Evolutionary conservation across 2,797 vertebrate species (phyloP).

Genomic region (Arremon brunneinucha): DNA sequence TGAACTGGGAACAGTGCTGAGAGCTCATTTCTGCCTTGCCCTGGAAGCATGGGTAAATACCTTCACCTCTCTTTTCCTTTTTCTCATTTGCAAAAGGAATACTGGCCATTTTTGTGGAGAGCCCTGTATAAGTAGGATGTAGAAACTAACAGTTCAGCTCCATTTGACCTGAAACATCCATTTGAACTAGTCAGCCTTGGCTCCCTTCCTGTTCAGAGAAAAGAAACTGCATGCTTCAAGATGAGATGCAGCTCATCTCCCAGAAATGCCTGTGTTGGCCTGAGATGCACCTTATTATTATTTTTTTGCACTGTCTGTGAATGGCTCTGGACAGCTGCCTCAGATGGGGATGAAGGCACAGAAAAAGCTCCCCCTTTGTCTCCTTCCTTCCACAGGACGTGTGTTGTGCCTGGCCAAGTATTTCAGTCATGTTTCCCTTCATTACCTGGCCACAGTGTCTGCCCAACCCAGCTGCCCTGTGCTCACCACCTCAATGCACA

Average conservation of each 20-base stretch:
- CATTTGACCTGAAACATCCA: background rate
- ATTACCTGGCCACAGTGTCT: background rate
- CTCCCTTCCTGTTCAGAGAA: background rate
- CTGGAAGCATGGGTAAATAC: background rate
- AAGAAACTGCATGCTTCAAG: background rate
- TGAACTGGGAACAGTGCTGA: background rate
- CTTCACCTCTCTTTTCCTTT: background rate
- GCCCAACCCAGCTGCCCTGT: background rate
- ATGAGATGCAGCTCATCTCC: background rate
- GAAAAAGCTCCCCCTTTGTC: background rate
- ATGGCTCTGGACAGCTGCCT: background rate
- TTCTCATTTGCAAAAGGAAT: background rate
- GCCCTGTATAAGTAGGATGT: background rate
- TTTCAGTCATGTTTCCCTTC: background rate
- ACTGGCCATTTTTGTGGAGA: background rate
- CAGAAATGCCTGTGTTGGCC: background rate
- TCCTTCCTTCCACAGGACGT: background rate
- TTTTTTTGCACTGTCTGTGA: background rate
- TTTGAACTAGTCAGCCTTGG: background rate
- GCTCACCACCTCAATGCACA: background rate
- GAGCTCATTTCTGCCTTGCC: background rate
- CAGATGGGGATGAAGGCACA: background rate
- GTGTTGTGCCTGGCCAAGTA: background rate
- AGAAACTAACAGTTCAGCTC: background rate
- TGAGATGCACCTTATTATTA: background rate